Conservation (phyloP, 2,113 vertebrate genomes). For the Gopherus evgoodei region DNA sequence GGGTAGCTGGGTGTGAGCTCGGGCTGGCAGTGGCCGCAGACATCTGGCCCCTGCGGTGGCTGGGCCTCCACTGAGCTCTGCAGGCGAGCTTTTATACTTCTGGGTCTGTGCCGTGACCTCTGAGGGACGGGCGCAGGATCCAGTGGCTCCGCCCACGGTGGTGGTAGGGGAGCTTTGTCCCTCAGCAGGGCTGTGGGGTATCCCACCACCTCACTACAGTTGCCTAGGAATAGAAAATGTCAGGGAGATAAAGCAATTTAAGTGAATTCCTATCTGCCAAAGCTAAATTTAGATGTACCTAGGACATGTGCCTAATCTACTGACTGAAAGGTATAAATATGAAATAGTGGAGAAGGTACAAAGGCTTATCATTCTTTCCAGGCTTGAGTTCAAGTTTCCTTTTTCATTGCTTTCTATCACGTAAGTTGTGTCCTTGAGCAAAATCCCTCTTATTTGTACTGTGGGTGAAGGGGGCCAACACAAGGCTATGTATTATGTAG, state of each 20-base stretch:
- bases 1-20: too few species aligned
- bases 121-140: too few species aligned
- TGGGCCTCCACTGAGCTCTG: too few species aligned
- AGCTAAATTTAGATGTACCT: neutral
- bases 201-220: too few species aligned
- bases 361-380: neutral
- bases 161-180: too few species aligned
- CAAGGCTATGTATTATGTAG: neutral
- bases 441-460: neutral
- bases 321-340: neutral
- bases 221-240: conserved; percentile 12
- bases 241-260: neutral
- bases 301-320: neutral
- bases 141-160: too few species aligned
- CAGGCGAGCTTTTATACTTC: too few species aligned
- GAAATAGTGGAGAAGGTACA: neutral
- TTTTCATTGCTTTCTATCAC: neutral
- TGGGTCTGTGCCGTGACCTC: too few species aligned
- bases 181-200: too few species aligned
- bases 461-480: neutral
- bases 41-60: too few species aligned
- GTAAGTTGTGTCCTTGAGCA: neutral
- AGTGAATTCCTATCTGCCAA: neutral
- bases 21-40: too few species aligned
- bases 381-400: neutral